Conservation (phyloP, 1,140 invertebrate genomes). For the Tetramorium alpestre region DNA sequence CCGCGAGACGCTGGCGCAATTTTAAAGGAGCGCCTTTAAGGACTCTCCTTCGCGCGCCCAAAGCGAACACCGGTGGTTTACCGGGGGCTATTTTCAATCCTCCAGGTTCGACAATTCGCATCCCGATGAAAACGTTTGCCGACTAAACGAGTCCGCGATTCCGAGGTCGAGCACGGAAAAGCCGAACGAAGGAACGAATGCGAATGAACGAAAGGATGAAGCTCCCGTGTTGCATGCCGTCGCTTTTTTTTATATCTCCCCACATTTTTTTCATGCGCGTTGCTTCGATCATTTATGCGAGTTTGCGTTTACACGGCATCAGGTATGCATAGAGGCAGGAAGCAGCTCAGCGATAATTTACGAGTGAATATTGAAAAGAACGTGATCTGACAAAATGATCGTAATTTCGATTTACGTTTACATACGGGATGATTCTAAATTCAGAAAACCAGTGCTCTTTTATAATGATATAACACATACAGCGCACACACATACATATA, state of each 20-base stretch:
- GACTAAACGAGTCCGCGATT: constrained; percentile 53
- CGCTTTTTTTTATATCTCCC: neutral
- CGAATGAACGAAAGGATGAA: constrained; percentile 34
- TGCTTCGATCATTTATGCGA: constrained; percentile 32
- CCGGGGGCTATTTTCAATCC: constrained; percentile 29
- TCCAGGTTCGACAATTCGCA: constrained; percentile 35
- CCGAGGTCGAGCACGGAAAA: constrained; percentile 3
- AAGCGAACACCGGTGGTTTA: constrained; percentile 23
- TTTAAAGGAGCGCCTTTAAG: constrained; percentile 48
- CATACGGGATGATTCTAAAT: neutral
- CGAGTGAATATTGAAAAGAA: constrained; percentile 22
- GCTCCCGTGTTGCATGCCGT: neutral
- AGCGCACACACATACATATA: neutral
- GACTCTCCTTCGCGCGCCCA: constrained; percentile 13
- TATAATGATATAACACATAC: neutral
- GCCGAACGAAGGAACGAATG: constrained; percentile 17
- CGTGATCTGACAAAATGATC: constrained; percentile 24
- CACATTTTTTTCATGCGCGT: constrained; percentile 8
- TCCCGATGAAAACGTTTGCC: constrained; percentile 49
- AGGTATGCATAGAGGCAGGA: neutral
- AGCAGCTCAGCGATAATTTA: constrained; percentile 26
- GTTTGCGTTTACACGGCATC: constrained; percentile 32
- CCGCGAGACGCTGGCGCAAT: constrained; percentile 43
- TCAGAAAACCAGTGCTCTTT: neutral
- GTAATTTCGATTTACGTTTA: constrained; percentile 27